phyloP scores from a whole-genome alignment of 2,113 vertebrate genomes.

The Pyxicephalus adspersus region DNA sequence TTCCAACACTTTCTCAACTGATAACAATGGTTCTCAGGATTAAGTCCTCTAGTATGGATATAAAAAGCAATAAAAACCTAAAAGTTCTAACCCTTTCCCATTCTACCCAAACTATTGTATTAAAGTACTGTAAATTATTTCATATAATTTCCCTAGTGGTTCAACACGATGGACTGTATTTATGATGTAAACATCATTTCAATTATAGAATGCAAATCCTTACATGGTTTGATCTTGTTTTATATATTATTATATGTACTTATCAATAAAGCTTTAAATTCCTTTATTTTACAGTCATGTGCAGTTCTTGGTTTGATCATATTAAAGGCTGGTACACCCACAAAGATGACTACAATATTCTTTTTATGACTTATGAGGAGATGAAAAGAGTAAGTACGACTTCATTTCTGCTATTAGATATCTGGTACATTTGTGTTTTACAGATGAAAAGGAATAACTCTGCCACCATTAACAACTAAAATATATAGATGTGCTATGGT shows the following conservation, averaged over 20 bases:
- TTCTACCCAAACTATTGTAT: not conserved
- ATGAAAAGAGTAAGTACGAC: constrained; percentile 68
- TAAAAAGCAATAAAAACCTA: too few species aligned
- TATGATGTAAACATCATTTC: too few species aligned
- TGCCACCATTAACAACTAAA: not conserved
- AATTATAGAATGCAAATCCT: not conserved
- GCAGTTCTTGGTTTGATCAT: constrained; percentile 68
- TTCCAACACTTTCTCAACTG: too few species aligned
- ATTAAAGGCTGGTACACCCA: constrained; percentile 71
- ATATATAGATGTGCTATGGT: too few species aligned
- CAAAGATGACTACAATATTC: constrained; percentile 71
- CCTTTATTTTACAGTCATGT: constrained; percentile 56
- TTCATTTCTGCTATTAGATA: not conserved
- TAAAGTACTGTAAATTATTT: too few species aligned
- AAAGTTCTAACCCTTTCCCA: not conserved
- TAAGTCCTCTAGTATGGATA: too few species aligned
- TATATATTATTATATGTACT: not conserved
- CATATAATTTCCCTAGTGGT: too few species aligned
- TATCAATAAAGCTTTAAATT: not conserved
- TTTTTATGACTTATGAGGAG: constrained; percentile 74
- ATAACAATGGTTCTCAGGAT: too few species aligned
- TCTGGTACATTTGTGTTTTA: not conserved
- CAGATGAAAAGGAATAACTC: not conserved
- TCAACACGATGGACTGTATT: too few species aligned
- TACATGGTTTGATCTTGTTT: too few species aligned